These are phyloP conservation scores for Oreochromis tanganicae DNA, from an alignment of 2,113 vertebrate genomes.

Conservation along the genomic window DNA sequence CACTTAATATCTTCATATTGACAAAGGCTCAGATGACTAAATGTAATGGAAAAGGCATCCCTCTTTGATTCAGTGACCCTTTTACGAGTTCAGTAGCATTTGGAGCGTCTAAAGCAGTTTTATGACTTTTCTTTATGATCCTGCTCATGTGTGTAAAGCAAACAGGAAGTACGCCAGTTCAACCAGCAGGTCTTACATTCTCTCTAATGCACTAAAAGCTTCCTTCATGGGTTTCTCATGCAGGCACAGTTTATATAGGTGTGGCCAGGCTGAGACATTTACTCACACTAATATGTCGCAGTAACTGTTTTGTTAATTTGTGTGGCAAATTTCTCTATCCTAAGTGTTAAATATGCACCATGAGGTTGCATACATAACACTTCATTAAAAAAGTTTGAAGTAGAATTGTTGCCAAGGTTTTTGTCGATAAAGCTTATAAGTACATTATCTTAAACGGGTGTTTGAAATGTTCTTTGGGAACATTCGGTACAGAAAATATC, in stretches of 20 bases:
- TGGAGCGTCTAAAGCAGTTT: background rate
- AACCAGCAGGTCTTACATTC: background rate
- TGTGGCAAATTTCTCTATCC: background rate
- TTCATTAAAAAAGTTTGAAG: background rate
- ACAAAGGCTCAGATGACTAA: background rate
- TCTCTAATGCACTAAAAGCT: background rate
- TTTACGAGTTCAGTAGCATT: background rate
- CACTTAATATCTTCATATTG: background rate
- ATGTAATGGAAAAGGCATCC: background rate
- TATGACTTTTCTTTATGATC: background rate
- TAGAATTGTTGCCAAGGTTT: background rate
- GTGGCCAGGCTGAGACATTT: background rate
- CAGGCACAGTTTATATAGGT: background rate
- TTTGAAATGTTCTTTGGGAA: background rate
- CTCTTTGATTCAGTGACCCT: background rate
- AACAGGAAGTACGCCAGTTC: background rate
- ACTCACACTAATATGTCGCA: background rate
- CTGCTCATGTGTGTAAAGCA: background rate
- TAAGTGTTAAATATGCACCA: background rate
- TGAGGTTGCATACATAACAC: background rate
- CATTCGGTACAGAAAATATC: background rate
- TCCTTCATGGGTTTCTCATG: background rate
- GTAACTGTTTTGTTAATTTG: background rate
- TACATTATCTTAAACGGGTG: background rate
- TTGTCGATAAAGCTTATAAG: background rate